phyloP scores from a whole-genome alignment of 2,888 invertebrate species.

The Lochmaea crataegi region DNA sequence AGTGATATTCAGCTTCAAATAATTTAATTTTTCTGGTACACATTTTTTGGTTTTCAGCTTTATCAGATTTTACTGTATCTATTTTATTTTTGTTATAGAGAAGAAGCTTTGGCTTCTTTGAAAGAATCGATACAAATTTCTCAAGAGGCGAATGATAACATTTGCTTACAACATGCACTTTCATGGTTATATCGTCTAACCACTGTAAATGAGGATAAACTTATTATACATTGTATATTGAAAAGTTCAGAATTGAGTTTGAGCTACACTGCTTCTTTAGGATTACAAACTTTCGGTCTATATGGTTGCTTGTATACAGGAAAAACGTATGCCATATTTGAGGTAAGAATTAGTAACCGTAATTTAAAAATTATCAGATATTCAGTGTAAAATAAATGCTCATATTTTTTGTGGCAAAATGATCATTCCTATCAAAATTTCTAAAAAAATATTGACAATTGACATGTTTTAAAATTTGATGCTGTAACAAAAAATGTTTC shows the following conservation, averaged over 20 bases:
- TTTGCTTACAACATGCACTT: conserved; percentile 86
- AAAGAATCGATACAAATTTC: conserved; percentile 89
- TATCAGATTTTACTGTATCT: too few species aligned
- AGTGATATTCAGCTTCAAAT: too few species aligned
- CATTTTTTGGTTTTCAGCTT: too few species aligned
- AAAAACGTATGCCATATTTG: conserved; percentile 75
- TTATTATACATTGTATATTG: conserved; percentile 76
- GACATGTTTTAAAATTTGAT: too few species aligned
- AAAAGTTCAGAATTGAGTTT: conserved; percentile 77
- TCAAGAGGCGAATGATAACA: conserved; percentile 87
- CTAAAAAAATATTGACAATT: too few species aligned
- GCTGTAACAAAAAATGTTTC: too few species aligned
- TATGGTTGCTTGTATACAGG: conserved; percentile 78
- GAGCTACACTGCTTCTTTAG: conserved; percentile 79
- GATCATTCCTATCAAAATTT: too few species aligned
- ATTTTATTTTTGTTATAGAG: conserved; percentile 65
- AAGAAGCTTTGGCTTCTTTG: conserved; percentile 83
- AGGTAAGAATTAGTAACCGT: conserved; percentile 62
- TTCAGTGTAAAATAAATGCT: too few species aligned
- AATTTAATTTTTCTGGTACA: too few species aligned
- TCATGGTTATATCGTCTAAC: conserved; percentile 81
- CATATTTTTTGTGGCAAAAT: too few species aligned
- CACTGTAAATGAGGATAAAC: conserved; percentile 68
- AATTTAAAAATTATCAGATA: too few species aligned
- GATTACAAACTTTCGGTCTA: conserved; percentile 81